These are phyloP conservation scores for Piprites chloris DNA, from an alignment of 2,113 vertebrate genomes.

Conservation along the genomic window DNA sequence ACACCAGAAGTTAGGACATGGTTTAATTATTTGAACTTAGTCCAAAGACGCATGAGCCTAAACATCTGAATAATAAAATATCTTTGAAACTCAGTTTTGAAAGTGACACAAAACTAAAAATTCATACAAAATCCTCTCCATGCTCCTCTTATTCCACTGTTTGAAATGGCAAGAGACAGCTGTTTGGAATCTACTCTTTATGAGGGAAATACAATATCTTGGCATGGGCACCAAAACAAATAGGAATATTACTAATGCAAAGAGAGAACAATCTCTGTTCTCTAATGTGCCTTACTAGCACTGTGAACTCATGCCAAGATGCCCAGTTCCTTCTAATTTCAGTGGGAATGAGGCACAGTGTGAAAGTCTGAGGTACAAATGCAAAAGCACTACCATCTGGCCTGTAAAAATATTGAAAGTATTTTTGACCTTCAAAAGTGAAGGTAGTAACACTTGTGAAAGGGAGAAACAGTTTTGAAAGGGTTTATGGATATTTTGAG, in stretches of 20 bases:
- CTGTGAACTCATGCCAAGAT: background rate
- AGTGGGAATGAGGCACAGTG: background rate
- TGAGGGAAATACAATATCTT: background rate
- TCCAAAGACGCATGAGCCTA: background rate
- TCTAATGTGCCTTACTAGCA: background rate
- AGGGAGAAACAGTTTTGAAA: background rate
- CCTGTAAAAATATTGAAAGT: background rate
- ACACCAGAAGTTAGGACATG: background rate
- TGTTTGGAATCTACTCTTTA: background rate
- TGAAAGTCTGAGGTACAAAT: conserved; percentile 12
- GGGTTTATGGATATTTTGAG: background rate
- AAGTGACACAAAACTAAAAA: background rate
- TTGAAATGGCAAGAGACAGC: background rate
- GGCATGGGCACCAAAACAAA: background rate
- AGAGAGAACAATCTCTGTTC: background rate
- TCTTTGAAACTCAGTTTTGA: background rate
- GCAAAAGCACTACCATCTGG: conserved; percentile 9
- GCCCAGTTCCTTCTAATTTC: conserved; percentile 12
- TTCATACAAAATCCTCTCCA: background rate
- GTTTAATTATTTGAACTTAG: background rate
- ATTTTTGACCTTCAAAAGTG: background rate
- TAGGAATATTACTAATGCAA: background rate
- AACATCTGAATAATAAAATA: background rate
- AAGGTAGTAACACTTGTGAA: background rate
- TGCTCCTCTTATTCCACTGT: background rate